phyloP scores from a whole-genome alignment of 2,888 invertebrate genomes.

The Meandrusa payeni region DNA sequence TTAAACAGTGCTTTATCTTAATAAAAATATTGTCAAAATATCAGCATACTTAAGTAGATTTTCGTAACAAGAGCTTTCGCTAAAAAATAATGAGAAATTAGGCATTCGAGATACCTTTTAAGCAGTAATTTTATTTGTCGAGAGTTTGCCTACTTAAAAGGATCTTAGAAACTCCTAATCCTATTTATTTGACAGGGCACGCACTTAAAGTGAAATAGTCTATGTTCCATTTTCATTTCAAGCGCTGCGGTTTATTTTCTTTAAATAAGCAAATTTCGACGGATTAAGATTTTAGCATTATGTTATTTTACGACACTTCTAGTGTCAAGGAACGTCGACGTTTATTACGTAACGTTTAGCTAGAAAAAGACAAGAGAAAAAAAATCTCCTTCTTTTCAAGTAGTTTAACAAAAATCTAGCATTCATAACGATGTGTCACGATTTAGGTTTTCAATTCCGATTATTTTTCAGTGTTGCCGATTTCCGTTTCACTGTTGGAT shows the following conservation, averaged over 20 bases:
- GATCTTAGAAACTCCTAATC: conserved; percentile 23
- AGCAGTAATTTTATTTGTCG: conserved; percentile 18
- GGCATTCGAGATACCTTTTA: conserved; percentile 18
- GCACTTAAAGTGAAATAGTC: conserved; percentile 13
- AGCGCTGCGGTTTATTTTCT: background rate
- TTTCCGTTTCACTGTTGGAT: conserved; percentile 86
- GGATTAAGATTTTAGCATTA: too few species aligned
- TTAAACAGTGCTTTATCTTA: too few species aligned
- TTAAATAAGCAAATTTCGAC: background rate
- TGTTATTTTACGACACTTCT: too few species aligned
- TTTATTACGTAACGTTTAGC: too few species aligned
- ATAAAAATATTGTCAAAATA: too few species aligned
- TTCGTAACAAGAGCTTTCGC: background rate
- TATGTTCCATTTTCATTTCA: conserved; percentile 7
- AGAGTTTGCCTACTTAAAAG: conserved; percentile 24
- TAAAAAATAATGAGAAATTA: conserved; percentile 5
- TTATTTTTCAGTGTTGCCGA: conserved; percentile 86
- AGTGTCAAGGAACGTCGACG: too few species aligned
- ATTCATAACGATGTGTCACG: too few species aligned
- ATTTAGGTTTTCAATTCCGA: background rate
- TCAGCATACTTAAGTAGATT: too few species aligned
- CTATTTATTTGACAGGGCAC: conserved; percentile 17
- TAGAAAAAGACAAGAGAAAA: too few species aligned
- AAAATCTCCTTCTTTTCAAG: too few species aligned
- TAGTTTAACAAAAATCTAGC: too few species aligned